Conservation (phyloP, 2,888 invertebrate species). For the Papilio elwesi region DNA sequence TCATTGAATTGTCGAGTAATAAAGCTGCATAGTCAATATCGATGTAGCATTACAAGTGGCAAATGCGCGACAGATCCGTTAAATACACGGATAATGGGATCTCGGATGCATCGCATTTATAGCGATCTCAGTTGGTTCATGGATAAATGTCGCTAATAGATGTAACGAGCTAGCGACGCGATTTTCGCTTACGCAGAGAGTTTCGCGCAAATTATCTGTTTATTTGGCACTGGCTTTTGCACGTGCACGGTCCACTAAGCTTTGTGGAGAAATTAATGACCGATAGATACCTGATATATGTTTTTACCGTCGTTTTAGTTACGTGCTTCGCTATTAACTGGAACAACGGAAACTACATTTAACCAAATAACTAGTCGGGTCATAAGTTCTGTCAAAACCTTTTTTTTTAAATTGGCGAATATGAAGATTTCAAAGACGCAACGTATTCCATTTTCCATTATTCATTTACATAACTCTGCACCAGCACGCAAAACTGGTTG, state of each 20-base stretch:
- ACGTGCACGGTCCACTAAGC: slow-evolving; percentile 1
- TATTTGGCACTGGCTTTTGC: slow-evolving; percentile 31
- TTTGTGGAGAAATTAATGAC: slow-evolving; percentile 4
- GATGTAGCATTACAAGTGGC: slow-evolving; percentile 38
- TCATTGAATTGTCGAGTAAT: slow-evolving; percentile 17
- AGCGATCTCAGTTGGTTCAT: slow-evolving; percentile 39
- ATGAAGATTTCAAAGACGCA: too few relatives aligned
- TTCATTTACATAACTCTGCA: too few relatives aligned
- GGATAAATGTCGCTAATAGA: slow-evolving; percentile 55
- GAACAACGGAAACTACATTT: neutral
- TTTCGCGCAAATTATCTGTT: slow-evolving; percentile 33
- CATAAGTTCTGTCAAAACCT: too few relatives aligned
- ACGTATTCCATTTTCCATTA: too few relatives aligned
- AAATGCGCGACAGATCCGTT: slow-evolving; percentile 42
- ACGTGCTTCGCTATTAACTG: slow-evolving; percentile 2
- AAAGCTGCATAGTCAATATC: slow-evolving; percentile 40
- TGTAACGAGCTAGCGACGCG: slow-evolving; percentile 52
- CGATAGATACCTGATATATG: slow-evolving; percentile 21
- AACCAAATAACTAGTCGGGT: neutral
- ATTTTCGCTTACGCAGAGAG: slow-evolving; percentile 46
- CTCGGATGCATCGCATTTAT: slow-evolving; percentile 48
- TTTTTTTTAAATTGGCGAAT: too few relatives aligned
- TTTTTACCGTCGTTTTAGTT: slow-evolving; percentile 4
- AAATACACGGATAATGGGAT: slow-evolving; percentile 52
- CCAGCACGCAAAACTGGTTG: too few relatives aligned